Evolutionary conservation across 2,113 vertebrate genomes (phyloP).

Genomic region (Lepisosteus oculatus): DNA sequence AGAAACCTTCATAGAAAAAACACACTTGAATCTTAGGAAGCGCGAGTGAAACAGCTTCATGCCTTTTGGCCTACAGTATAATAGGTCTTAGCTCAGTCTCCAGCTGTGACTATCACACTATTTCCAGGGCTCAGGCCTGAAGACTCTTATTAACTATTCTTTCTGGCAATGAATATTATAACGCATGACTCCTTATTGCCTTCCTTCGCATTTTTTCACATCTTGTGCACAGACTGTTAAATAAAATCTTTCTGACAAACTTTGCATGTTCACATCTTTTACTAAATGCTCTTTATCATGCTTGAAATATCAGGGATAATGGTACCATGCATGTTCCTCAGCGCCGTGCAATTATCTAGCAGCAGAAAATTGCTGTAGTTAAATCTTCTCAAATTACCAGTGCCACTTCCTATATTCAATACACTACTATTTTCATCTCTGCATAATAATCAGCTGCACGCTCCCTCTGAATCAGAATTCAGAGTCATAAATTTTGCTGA

Average conservation of each 20-base stretch:
- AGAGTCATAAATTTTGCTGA: not conserved
- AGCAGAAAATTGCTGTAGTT: slow-evolving; percentile 27
- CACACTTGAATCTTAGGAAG: not conserved
- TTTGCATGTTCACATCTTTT: slow-evolving; percentile 11
- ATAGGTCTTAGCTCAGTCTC: not conserved
- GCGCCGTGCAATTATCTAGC: slow-evolving; percentile 13
- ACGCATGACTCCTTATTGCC: not conserved
- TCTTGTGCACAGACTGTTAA: slow-evolving; percentile 21
- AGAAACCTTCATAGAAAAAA: not conserved
- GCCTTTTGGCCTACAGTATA: not conserved
- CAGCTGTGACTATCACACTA: not conserved
- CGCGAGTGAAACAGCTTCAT: not conserved
- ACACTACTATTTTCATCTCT: not conserved
- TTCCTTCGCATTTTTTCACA: slow-evolving; percentile 1
- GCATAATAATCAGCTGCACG: not conserved
- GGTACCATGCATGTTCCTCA: slow-evolving; percentile 10
- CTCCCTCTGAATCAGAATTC: not conserved
- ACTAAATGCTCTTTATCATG: slow-evolving; percentile 17
- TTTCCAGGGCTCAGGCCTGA: not conserved
- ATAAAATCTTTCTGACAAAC: slow-evolving; percentile 19
- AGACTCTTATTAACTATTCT: not conserved
- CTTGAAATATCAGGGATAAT: slow-evolving; percentile 13
- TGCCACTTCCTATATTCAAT: slow-evolving; percentile 9
- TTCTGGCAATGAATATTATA: slow-evolving; percentile 9
- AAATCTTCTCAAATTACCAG: slow-evolving; percentile 19